phyloP scores from a whole-genome alignment of 2,797 vertebrate species.

The Paratrypauchen microcephalus region DNA sequence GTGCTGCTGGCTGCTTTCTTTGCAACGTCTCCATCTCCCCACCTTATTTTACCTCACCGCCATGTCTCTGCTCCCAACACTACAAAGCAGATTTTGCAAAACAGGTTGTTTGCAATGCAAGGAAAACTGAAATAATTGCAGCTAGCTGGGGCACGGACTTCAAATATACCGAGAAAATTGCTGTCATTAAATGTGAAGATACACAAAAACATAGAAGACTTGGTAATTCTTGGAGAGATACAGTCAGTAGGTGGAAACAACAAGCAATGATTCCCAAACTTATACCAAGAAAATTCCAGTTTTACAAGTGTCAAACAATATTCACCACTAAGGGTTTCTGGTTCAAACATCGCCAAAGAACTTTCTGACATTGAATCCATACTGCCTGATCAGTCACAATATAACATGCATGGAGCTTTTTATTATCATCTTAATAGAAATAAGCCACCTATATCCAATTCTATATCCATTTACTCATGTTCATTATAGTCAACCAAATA shows the following conservation, averaged over 20 bases:
- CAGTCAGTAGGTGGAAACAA: background rate
- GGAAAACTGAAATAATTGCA: slow-evolving; percentile 53
- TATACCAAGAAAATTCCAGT: background rate
- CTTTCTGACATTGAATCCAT: background rate
- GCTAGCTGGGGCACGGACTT: slow-evolving; percentile 16
- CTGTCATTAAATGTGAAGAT: slow-evolving; percentile 13
- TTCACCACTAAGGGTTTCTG: background rate
- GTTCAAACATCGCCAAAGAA: background rate
- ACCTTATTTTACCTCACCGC: slow-evolving; percentile 20
- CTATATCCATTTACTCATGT: no score
- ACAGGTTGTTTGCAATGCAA: slow-evolving; percentile 26
- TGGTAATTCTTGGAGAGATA: background rate
- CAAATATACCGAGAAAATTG: slow-evolving; percentile 3
- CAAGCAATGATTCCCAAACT: slow-evolving; percentile 1
- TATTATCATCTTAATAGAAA: no score
- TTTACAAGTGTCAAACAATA: background rate
- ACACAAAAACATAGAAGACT: slow-evolving; percentile 1
- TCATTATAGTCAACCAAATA: no score
- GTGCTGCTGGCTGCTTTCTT: slow-evolving; percentile 23
- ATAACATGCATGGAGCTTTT: no score
- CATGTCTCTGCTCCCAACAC: slow-evolving; percentile 36
- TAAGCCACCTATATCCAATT: no score
- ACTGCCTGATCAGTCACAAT: background rate
- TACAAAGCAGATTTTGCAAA: slow-evolving; percentile 50
- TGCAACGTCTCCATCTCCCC: slow-evolving; percentile 44